phyloP scores from a whole-genome alignment of 2,888 invertebrate genomes.

The Stratiomys singularior region DNA sequence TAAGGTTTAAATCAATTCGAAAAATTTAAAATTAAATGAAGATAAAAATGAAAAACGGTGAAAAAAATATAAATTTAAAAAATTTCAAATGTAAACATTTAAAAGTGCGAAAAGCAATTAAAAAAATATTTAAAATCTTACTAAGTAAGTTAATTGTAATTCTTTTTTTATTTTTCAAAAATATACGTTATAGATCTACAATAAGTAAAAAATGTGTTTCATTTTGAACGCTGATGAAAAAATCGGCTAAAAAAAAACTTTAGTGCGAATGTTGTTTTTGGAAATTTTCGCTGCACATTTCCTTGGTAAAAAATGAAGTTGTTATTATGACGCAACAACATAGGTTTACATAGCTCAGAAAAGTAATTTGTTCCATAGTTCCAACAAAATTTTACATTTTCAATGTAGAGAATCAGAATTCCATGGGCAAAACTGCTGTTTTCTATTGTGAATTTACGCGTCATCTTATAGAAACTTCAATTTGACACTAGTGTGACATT shows the following conservation, averaged over 20 bases:
- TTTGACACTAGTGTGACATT: background rate
- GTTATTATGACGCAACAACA: no score
- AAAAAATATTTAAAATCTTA: conserved; percentile 43
- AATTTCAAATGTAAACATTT: conserved; percentile 36
- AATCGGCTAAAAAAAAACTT: no score
- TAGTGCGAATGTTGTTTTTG: no score
- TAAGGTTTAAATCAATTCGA: conserved; percentile 41
- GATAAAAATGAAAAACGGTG: background rate
- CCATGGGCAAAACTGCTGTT: background rate
- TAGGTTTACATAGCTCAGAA: no score
- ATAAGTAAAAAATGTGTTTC: background rate
- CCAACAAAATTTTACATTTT: no score
- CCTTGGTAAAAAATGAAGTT: no score
- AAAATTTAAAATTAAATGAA: conserved; percentile 32
- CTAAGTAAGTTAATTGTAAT: conserved; percentile 45
- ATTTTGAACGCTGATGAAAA: no score
- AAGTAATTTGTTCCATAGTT: no score
- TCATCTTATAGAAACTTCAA: background rate
- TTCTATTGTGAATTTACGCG: conserved; percentile 5
- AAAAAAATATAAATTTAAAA: conserved; percentile 27
- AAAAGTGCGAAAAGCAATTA: conserved; percentile 41
- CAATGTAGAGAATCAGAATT: no score
- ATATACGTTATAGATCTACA: conserved; percentile 42
- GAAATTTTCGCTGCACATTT: no score
- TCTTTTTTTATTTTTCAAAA: conserved; percentile 46